These are phyloP conservation scores for Haliclona indistincta DNA, from an alignment of 37 sponge, comb jelly and placozoan species.

Conservation along the genomic window DNA sequence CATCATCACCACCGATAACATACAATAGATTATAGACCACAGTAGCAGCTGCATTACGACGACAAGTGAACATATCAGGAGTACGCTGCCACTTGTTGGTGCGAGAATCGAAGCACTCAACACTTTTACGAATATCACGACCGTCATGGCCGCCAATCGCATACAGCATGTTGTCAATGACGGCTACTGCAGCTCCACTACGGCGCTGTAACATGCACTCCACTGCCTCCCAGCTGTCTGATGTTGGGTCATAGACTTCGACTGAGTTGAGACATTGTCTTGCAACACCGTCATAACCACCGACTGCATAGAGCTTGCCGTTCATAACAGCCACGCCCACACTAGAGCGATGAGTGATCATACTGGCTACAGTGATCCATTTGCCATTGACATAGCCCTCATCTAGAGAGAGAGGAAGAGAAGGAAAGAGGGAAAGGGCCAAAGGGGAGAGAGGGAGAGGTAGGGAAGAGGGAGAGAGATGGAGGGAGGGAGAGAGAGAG, in stretches of 20 bases:
- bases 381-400: no score
- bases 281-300: conserved; percentile 89
- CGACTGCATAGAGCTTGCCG: conserved; percentile 81
- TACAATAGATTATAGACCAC: conserved; percentile 86
- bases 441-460: no score
- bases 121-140: background rate
- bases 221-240: conserved; percentile 65
- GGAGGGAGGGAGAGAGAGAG: no score
- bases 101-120: conserved; percentile 55
- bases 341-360: conserved; percentile 85
- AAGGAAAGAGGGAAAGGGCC: no score
- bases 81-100: conserved; percentile 53
- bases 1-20: conserved; percentile 91
- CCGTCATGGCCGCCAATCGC: conserved; percentile 97
- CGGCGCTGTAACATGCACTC: conserved; percentile 77
- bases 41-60: conserved; percentile 85
- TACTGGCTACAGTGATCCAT: conserved; percentile 77
- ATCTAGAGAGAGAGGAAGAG: no score
- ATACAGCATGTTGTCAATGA: conserved; percentile 76
- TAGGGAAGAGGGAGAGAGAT: no score
- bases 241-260: conserved; percentile 78
- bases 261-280: conserved; percentile 85
- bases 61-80: conserved; percentile 81
- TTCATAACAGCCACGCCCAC: conserved; percentile 87
- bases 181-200: conserved; percentile 87